Conservation (phyloP, 2,888 invertebrate species). For the Drosophila mimica region DNA sequence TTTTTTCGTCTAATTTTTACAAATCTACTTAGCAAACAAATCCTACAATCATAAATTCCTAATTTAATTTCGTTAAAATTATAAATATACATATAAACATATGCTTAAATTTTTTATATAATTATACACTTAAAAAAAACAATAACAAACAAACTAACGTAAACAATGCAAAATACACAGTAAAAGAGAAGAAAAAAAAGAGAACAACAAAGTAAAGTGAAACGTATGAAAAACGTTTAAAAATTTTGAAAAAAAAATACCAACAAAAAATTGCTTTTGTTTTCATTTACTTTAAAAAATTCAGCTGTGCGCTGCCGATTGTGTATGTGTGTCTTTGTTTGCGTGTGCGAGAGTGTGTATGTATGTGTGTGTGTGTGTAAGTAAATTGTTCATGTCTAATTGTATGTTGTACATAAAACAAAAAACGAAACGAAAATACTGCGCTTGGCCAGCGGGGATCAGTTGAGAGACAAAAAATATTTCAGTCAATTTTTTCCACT, state of each 20-base stretch:
- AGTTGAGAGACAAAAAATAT: slow-evolving; percentile 20
- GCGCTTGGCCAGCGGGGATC: slow-evolving; percentile 40
- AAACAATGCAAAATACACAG: slow-evolving; percentile 66
- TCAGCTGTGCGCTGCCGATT: slow-evolving; percentile 22
- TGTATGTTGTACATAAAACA: slow-evolving; percentile 39
- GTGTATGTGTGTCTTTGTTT: slow-evolving; percentile 22
- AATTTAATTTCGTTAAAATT: slow-evolving; percentile 78
- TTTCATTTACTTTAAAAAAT: slow-evolving; percentile 50
- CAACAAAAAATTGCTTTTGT: slow-evolving; percentile 49
- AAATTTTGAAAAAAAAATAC: slow-evolving; percentile 44
- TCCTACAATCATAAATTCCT: slow-evolving; percentile 76
- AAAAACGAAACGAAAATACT: not conserved
- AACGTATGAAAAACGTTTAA: slow-evolving; percentile 59
- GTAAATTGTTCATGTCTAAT: slow-evolving; percentile 38
- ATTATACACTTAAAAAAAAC: slow-evolving; percentile 67
- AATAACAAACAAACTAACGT: slow-evolving; percentile 65
- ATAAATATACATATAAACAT: slow-evolving; percentile 62
- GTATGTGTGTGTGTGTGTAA: slow-evolving; percentile 22
- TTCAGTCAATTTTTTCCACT: slow-evolving; percentile 46
- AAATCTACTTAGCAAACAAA: slow-evolving; percentile 60
- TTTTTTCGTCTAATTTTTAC: slow-evolving; percentile 70
- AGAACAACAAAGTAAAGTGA: slow-evolving; percentile 53
- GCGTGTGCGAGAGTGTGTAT: slow-evolving; percentile 10
- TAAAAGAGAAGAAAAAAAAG: slow-evolving; percentile 56
- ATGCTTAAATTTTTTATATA: slow-evolving; percentile 68